A percentile compares a stretch with the other conserved stretches of the same genome.
Conservation (phyloP, 2,797 vertebrate species). For the Garrulus glandarius region DNA sequence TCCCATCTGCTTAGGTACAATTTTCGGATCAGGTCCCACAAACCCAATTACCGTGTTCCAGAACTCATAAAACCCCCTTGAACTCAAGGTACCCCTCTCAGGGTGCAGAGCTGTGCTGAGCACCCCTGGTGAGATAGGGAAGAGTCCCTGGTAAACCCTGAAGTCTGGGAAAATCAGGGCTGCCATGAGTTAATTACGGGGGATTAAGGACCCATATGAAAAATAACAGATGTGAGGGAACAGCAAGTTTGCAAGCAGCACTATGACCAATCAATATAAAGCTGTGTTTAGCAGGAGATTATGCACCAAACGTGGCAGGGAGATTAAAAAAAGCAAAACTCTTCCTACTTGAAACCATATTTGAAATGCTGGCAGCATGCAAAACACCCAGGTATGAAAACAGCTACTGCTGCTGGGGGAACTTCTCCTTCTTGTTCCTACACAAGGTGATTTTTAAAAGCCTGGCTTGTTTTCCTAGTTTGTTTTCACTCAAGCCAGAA, state of each 20-base stretch:
- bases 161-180: neutral
- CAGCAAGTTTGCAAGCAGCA: constrained; percentile 18
- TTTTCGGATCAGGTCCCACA: neutral
- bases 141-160: neutral
- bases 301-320: neutral
- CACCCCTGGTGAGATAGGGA: neutral
- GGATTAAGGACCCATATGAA: neutral
- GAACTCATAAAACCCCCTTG: neutral
- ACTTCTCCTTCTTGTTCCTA: neutral
- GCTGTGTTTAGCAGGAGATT: neutral
- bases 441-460: neutral
- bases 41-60: neutral
- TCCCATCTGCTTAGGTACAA: neutral
- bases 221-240: constrained; percentile 37
- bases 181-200: neutral
- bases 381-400: neutral
- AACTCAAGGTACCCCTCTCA: neutral
- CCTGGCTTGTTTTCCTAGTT: neutral
- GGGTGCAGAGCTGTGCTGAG: neutral
- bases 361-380: neutral
- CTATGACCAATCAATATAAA: neutral
- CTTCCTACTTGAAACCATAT: neutral
- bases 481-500: neutral
- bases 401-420: neutral
- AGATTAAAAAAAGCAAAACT: constrained; percentile 1